Evolutionary conservation across 2,113 vertebrate genomes (phyloP).

Genomic region (Laticauda colubrina): DNA sequence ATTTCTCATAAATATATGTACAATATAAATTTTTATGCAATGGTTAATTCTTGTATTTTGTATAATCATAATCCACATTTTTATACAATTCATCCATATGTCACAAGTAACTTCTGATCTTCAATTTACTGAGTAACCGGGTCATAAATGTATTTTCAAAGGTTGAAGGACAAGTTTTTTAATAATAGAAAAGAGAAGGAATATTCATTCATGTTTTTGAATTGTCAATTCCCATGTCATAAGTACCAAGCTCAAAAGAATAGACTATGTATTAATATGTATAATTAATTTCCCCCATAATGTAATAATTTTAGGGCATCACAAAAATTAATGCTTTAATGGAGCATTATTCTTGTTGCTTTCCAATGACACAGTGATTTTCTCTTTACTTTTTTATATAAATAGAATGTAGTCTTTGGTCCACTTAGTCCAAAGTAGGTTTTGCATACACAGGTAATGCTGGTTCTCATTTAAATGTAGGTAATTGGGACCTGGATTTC

Average conservation of each 20-base stretch:
- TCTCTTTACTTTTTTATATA: not conserved
- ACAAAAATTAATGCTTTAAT: not conserved
- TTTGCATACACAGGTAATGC: not conserved
- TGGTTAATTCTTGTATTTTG: not conserved
- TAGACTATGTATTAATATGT: not conserved
- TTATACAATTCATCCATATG: not conserved
- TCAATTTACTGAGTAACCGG: not conserved
- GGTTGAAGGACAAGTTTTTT: not conserved
- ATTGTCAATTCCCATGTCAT: not conserved
- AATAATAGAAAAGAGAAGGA: not conserved
- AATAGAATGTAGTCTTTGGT: not conserved
- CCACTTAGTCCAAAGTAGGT: not conserved
- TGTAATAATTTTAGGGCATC: not conserved
- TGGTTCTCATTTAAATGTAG: not conserved
- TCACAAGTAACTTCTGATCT: not conserved
- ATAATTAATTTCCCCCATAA: not conserved
- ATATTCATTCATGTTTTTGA: not conserved
- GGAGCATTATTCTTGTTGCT: not conserved
- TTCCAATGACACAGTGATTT: not conserved
- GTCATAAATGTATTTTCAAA: not conserved
- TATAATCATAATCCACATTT: not conserved
- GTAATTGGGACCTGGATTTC: not conserved
- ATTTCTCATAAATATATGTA: not conserved
- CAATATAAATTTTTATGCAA: not conserved
- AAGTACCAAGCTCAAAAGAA: not conserved